Base-by-base conservation (phyloP, 2,113 vertebrate species). In the Lepus timidus region DNA sequence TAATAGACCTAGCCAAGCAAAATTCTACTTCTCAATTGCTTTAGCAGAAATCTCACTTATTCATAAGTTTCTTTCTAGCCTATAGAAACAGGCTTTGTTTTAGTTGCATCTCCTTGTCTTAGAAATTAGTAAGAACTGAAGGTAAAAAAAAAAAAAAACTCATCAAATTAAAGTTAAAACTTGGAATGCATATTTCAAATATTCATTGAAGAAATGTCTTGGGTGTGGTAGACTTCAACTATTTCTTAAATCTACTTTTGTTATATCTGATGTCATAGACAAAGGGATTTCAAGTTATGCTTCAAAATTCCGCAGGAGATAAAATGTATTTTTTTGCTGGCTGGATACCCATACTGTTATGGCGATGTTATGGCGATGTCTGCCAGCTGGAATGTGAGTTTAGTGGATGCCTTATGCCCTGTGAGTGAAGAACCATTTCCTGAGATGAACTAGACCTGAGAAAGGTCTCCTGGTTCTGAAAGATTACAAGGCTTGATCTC, bases 161-260 rank as follows among this genome's bases (percentile, higher is more conserved):
- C 55, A 55, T 89, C 74, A 65, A 51, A 96, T 91, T 29, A 39
- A 71, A 90, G 49, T 92, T 79, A 49, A n/a, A 80, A 93, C n/a
- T 96, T 90, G 23, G 33, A 79, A 68, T 22, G 7, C 78, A 9
- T 74, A 10, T 52, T 88, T 88, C 82, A 65, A 88, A 85, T 90
- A 84, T 79, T 44, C 31, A 33, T 29, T 78, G 25, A 94, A 31
- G 31, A 17, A 1, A 27, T 44, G 44, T 81, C 20, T 80, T 91
- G 61, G 70, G 23, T 22, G n/a, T 84, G 36, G 7, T 58, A 80
- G 27, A 76, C 44, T 88, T 95, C 12, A 90, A 27, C 3, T 11
- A 51, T 86, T 94, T 96, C 55, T 85, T 93, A 79, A 93, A 74
- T 7, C 49, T 71, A 33, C 16, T 88, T 85, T 80, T 91, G 44